A percentile compares a stretch with the other conserved stretches of the same genome.
Conservation (phyloP, 2,797 vertebrate genomes). For the Toxotes lorentzi region DNA sequence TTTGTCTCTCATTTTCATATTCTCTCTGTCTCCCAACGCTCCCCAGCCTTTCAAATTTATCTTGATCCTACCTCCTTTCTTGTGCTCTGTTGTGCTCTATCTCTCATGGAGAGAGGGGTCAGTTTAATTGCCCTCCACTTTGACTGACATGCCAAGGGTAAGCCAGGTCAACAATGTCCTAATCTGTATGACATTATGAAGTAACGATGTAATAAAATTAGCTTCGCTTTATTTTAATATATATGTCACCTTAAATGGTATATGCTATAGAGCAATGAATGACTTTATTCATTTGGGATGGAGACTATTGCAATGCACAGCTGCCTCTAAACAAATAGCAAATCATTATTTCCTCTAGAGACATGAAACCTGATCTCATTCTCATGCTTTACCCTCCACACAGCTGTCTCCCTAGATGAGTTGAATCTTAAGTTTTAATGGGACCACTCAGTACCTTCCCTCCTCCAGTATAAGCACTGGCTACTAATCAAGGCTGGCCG, state of each 20-base stretch:
- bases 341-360: constrained; percentile 44
- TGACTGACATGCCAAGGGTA: constrained; percentile 74
- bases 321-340: constrained; percentile 36
- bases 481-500: constrained; percentile 40
- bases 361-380: constrained; percentile 16
- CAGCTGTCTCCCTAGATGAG: constrained; percentile 46
- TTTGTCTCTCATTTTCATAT: constrained; percentile 78
- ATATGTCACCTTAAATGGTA: constrained; percentile 17
- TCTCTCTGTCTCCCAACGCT: constrained; percentile 53
- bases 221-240: constrained; percentile 46
- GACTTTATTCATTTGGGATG: not conserved
- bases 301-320: constrained; percentile 3
- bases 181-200: constrained; percentile 66
- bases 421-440: constrained; percentile 46
- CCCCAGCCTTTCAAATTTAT: constrained; percentile 60
- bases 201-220: constrained; percentile 64
- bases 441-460: constrained; percentile 32
- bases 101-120: constrained; percentile 53
- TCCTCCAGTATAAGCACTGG: constrained; percentile 14
- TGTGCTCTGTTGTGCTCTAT: constrained; percentile 53
- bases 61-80: constrained; percentile 66
- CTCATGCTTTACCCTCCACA: constrained; percentile 25
- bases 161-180: constrained; percentile 68
- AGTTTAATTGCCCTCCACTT: constrained; percentile 73
- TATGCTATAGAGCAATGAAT: not conserved